Percentiles rank a stretch among this genome's conserved stretches.
Evolutionary conservation across 2,888 invertebrate species (phyloP).

Genomic region (Hofmannophila pseudospretella): DNA sequence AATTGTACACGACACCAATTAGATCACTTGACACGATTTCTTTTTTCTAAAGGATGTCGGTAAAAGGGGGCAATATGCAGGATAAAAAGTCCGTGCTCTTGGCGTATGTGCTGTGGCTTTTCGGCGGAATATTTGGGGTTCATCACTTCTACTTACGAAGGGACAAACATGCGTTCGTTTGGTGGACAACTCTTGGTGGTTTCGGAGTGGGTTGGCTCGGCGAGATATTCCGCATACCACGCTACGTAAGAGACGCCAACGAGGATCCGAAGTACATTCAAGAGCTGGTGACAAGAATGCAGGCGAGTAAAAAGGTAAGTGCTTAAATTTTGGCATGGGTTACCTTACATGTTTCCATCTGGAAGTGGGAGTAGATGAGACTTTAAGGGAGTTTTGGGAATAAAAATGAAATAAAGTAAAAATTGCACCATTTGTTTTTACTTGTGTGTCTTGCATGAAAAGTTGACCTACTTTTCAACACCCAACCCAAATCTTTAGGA

Average conservation of each 20-base stretch:
- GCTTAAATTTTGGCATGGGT: not conserved
- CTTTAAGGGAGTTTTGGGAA: too few species aligned
- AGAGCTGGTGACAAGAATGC: constrained; percentile 80
- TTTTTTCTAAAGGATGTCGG: constrained; percentile 21
- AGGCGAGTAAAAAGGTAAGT: constrained; percentile 80
- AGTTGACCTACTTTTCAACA: too few species aligned
- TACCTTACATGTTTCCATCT: too few species aligned
- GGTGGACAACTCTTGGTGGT: constrained; percentile 92
- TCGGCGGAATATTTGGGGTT: constrained; percentile 91
- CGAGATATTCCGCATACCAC: constrained; percentile 90
- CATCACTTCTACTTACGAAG: constrained; percentile 95
- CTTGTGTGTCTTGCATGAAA: too few species aligned
- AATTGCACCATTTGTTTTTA: too few species aligned
- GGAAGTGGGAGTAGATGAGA: too few species aligned
- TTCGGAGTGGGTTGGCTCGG: constrained; percentile 92
- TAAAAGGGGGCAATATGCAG: constrained; percentile 25
- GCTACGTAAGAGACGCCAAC: constrained; percentile 90
- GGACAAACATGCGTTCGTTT: constrained; percentile 93
- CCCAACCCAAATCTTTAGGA: too few species aligned
- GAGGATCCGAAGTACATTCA: constrained; percentile 83
- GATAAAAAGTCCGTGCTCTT: constrained; percentile 78
- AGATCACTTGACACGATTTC: not conserved
- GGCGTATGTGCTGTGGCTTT: constrained; percentile 91
- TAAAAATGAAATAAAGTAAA: too few species aligned
- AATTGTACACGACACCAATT: constrained; percentile 4